phyloP scores from a whole-genome alignment of 23 tunicate species.

The Ciona savignyi region DNA sequence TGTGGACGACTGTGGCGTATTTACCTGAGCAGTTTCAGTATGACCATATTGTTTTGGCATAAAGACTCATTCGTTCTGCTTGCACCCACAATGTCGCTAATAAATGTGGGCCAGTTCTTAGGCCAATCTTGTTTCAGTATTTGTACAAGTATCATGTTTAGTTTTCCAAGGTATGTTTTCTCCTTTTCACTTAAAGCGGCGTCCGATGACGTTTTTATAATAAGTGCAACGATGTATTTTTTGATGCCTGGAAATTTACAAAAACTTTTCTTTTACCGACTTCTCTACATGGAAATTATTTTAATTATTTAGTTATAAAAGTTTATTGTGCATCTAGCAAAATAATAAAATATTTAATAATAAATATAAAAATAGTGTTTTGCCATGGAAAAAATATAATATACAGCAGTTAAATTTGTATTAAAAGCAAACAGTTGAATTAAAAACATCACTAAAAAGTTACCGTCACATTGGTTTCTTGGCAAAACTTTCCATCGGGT shows the following conservation, averaged over 20 bases:
- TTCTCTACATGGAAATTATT: no score
- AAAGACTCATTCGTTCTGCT: constrained; percentile 86
- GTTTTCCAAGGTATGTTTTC: constrained; percentile 85
- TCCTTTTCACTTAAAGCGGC: constrained; percentile 81
- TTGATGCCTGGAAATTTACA: constrained; percentile 58
- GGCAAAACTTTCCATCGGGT: constrained; percentile 97
- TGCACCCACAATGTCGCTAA: constrained; percentile 98
- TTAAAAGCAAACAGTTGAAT: no score
- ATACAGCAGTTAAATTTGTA: no score
- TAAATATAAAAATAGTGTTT: no score
- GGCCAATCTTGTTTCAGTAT: constrained; percentile 99
- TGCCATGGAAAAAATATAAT: no score
- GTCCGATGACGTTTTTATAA: constrained; percentile 86
- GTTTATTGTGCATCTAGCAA: no score
- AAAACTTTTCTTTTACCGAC: no score
- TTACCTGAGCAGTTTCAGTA: constrained; percentile 83
- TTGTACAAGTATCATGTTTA: constrained; percentile 97
- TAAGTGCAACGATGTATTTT: constrained; percentile 86
- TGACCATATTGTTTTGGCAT: constrained; percentile 98
- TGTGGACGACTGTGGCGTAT: no score
- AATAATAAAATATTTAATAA: no score
- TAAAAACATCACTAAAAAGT: no score
- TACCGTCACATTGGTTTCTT: constrained; percentile 96
- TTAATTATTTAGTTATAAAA: no score
- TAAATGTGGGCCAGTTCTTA: constrained; percentile 98